Conservation (phyloP, 2,888 invertebrate species). For the Hybos culiciformis region DNA sequence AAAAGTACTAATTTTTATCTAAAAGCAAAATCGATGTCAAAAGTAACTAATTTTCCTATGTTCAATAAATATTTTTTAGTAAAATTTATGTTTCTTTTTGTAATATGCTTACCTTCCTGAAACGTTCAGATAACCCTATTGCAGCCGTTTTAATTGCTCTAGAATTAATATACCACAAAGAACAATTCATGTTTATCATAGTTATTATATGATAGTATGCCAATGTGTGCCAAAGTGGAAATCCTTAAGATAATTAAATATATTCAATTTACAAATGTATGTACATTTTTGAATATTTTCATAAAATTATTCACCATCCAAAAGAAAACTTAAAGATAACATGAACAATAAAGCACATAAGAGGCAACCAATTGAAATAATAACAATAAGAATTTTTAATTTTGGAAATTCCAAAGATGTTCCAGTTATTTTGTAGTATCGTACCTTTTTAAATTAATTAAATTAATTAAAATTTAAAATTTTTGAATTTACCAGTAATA, state of each 20-base stretch:
- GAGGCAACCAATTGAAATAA: slow-evolving; percentile 48
- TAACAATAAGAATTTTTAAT: slow-evolving; percentile 44
- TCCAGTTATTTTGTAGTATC: slow-evolving; percentile 44
- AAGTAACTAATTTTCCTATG: too few relatives aligned
- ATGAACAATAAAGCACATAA: slow-evolving; percentile 46
- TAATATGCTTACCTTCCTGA: slow-evolving; percentile 34
- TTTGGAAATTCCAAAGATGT: slow-evolving; percentile 47
- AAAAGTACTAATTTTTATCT: too few relatives aligned
- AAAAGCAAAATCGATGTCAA: too few relatives aligned
- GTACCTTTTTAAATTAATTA: slow-evolving; percentile 28
- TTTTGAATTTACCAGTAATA: not conserved
- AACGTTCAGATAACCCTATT: slow-evolving; percentile 40
- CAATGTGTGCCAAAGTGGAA: slow-evolving; percentile 46
- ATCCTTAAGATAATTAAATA: slow-evolving; percentile 31
- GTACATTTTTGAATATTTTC: too few relatives aligned
- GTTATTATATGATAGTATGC: slow-evolving; percentile 47
- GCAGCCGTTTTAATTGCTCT: slow-evolving; percentile 51
- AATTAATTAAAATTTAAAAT: not conserved
- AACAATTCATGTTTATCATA: slow-evolving; percentile 60
- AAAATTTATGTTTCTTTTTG: not conserved
- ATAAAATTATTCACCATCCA: slow-evolving; percentile 34
- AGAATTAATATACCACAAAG: slow-evolving; percentile 56
- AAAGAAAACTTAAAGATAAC: slow-evolving; percentile 42
- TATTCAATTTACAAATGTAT: not conserved
- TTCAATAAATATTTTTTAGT: too few relatives aligned